Base-by-base conservation (phyloP, 2,797 vertebrate species). In the Lagodon rhomboides region DNA sequence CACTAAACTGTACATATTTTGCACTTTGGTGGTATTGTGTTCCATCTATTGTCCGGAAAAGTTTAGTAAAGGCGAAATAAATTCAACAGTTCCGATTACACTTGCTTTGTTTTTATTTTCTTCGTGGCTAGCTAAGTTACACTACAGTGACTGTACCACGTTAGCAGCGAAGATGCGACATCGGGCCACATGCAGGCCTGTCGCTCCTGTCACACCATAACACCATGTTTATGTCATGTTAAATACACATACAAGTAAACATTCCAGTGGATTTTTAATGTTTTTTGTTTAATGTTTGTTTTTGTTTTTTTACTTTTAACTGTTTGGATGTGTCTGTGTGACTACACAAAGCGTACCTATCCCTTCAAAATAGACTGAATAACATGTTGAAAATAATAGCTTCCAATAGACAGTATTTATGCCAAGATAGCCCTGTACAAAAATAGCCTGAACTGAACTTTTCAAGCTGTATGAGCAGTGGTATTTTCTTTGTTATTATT, bases 111-210 rank as follows among this genome's bases (percentile, higher is more conserved):
- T 82, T 68, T 73, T 77, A 58, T 89, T 87, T 81, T 74, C 46
- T 41, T 79, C 49, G 12, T 27, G 47, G 75, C 54, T 75, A 72
- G 75, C 80, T 72, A 44, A 60, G 62, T 83, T 56, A 30, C 44
- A 73, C 17, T 30, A n/a, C 54, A 17, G 30, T 54, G 27, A 69
- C 51, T 69, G 66, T 50, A 65, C 58, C 54, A 69, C n/a, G 75
- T 87, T 88, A 87, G 85, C 90, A 43, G 55, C 23, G 3, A 79
- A 78, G 75, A 86, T 77, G 79, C 84, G 84, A 89, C 88, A 84
- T 25, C 55, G 72, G 65, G 70, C 82, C 53, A 74, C 49, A 77
- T 8, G 41, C 23, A 75, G 87, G 80, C 83, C 86, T 77, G 61
- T 49, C 60, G 49, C 79, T 75, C 17, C 25, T 75, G 47, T 71